phyloP scores from a whole-genome alignment of 2,797 vertebrate genomes.

The Rachycentron canadum region DNA sequence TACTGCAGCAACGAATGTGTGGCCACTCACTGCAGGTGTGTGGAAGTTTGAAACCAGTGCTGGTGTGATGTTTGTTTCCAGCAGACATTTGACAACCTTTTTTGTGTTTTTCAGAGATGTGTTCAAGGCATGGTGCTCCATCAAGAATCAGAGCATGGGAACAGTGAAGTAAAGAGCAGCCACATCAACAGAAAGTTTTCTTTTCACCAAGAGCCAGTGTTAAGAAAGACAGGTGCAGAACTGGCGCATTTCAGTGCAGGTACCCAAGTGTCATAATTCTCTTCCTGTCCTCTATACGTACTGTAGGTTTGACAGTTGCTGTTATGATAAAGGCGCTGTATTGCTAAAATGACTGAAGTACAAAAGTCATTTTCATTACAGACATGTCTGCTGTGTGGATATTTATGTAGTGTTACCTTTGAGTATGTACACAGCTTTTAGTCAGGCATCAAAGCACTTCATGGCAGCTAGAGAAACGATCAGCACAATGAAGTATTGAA shows the following conservation, averaged over 20 bases:
- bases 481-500: slow-evolving; percentile 20
- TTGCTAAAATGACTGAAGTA: slow-evolving; percentile 10
- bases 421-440: slow-evolving; percentile 25
- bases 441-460: slow-evolving; percentile 20
- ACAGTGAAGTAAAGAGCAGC: slow-evolving; percentile 86
- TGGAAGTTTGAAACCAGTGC: not conserved
- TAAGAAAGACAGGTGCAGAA: not conserved
- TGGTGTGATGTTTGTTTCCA: not conserved
- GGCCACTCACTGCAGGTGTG: slow-evolving; percentile 91
- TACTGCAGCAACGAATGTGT: slow-evolving; percentile 95
- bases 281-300: slow-evolving; percentile 15
- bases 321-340: not conserved
- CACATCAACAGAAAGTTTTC: not conserved
- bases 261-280: not conserved
- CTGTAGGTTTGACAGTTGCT: slow-evolving; percentile 23
- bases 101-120: slow-evolving; percentile 83
- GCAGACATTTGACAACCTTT: not conserved
- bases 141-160: slow-evolving; percentile 84
- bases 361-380: not conserved
- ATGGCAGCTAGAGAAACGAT: slow-evolving; percentile 62
- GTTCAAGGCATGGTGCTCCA: slow-evolving; percentile 90
- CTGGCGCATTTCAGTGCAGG: not conserved
- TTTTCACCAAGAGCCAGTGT: not conserved
- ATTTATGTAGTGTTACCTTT: not conserved
- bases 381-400: slow-evolving; percentile 8